Evolutionary conservation across 1,140 invertebrate species (phyloP), one percentile per base, ranked within the genome.

Genomic region (Teleopsis dalmanni): DNA sequence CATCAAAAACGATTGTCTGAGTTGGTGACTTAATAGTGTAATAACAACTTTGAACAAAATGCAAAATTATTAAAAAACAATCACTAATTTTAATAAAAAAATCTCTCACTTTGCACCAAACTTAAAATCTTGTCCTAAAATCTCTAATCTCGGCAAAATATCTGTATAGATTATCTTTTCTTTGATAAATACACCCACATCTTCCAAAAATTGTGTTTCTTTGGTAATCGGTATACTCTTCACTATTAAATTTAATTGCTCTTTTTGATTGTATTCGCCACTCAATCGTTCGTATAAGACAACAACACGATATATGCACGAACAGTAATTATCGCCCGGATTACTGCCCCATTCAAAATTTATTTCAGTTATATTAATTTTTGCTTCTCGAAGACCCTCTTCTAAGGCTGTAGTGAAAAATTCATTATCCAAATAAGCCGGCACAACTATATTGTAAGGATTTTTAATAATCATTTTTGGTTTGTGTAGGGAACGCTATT

Each of bases 31-130:
- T 68, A 0, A 63, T 40, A 2, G 65, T 57, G 47, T 66, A 62
- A 59, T 73, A 82, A 14, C 79, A 80, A n/a, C 71, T 59, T 25
- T 49, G 29, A 10, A 23, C 7, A 45, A 23, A 2, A n/a, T n/a
- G n/a, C n/a, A n/a, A n/a, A n/a, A n/a, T n/a, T n/a, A n/a, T n/a
- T n/a, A n/a, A n/a, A n/a, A n/a, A n/a, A n/a, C n/a, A n/a, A n/a
- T n/a, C n/a, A n/a, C n/a, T n/a, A n/a, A n/a, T n/a, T n/a, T n/a
- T n/a, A n/a, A n/a, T n/a, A n/a, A n/a, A n/a, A n/a, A n/a, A n/a
- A n/a, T n/a, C n/a, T n/a, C 60, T 56, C 27, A 67, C 63, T 58
- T 60, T 14, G 64, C 60, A 10, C 60, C 59, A 23, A 67, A 66
- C 25, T 34, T 55, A n/a, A 57, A 48, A 13, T 53, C 56, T 11